Evolutionary conservation across 2,113 vertebrate species (phyloP).

Genomic region (Todiramphus chloris): DNA sequence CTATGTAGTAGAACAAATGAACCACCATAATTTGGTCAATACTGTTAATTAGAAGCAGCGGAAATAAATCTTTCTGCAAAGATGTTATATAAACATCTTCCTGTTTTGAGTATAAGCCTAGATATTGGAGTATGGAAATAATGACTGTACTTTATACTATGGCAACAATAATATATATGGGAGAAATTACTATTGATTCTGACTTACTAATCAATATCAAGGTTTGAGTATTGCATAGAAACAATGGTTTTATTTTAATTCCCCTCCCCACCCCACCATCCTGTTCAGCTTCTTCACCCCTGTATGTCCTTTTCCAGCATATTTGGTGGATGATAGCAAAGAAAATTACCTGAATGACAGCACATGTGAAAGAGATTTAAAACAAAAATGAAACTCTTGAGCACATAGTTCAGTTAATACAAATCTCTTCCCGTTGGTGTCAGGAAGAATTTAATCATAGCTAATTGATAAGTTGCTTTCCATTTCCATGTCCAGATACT

Average conservation of each 20-base stretch:
- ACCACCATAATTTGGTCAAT: not conserved
- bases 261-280: too few relatives aligned
- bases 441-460: not conserved
- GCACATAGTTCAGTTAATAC: not conserved
- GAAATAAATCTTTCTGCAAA: not conserved
- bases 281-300: not conserved
- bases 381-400: not conserved
- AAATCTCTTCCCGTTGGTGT: not conserved
- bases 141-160: not conserved
- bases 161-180: not conserved
- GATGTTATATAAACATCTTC: not conserved
- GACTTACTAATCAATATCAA: not conserved
- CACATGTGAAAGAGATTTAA: not conserved
- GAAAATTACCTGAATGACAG: not conserved
- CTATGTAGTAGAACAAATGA: not conserved
- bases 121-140: not conserved
- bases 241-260: not conserved
- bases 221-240: not conserved
- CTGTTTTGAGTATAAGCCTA: not conserved
- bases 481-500: not conserved
- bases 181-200: slow-evolving; percentile 5
- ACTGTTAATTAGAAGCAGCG: not conserved
- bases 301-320: not conserved
- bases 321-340: not conserved
- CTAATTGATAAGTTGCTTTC: not conserved